phyloP scores from a whole-genome alignment of 2,113 vertebrate species.

The Plotosus lineatus region DNA sequence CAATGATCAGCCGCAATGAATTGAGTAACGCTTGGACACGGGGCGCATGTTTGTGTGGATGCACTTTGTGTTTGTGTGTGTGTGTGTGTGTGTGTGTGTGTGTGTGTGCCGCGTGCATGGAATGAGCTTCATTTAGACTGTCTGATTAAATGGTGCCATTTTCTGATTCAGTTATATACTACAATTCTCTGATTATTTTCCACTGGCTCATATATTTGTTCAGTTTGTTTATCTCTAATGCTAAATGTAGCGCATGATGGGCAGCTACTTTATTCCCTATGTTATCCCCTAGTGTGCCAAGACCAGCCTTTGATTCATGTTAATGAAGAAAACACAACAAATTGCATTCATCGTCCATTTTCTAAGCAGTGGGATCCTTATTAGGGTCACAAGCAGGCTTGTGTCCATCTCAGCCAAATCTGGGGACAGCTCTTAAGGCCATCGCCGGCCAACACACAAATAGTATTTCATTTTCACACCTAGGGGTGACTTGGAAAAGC shows the following conservation, averaged over 20 bases:
- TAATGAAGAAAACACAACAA: background rate
- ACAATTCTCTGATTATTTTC: conserved; percentile 19
- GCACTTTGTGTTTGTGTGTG: conserved; percentile 45
- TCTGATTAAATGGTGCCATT: conserved; percentile 31
- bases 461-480: too few relatives aligned
- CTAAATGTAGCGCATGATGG: background rate
- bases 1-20: conserved; percentile 67
- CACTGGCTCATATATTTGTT: background rate
- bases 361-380: too few relatives aligned
- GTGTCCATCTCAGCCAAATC: too few relatives aligned
- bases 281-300: background rate
- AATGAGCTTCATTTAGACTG: background rate
- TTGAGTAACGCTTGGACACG: conserved; percentile 68
- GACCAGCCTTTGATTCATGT: background rate
- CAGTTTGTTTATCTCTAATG: background rate
- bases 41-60: conserved; percentile 46
- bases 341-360: too few relatives aligned
- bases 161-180: conserved; percentile 21
- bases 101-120: conserved; percentile 3
- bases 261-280: background rate
- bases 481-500: too few relatives aligned
- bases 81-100: conserved; percentile 47
- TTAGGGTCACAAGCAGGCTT: too few relatives aligned
- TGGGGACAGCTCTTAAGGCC: too few relatives aligned
- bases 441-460: too few relatives aligned